Evolutionary conservation across 2,888 invertebrate genomes (phyloP), one percentile per base, ranked within the genome.

Genomic region (Drosophila neotestacea): DNA sequence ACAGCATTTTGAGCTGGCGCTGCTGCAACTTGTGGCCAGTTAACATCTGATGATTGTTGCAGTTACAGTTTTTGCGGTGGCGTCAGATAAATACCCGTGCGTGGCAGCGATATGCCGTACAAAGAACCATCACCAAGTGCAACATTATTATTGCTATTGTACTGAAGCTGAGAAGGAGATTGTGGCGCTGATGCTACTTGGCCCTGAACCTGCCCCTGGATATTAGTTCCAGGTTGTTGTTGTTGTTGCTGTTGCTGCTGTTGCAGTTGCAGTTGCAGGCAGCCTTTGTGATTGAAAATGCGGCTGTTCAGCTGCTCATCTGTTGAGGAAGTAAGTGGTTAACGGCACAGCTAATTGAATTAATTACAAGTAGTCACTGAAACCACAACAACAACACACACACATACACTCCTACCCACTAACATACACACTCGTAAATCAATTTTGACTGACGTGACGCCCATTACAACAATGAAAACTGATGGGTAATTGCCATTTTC

Each of bases 231-330:
- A 41, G 61, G 73, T 16, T 16, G 16, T 16, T 16, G 16, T 16
- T 16, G 16, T 77, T 59, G 73, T 38, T 47, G 77, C 16, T 82
- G 82, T 80, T 95, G 92, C 48, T 65, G 78, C 78, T 66, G 78
- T 41, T 62, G 62, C 34, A 66, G 66, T 34, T 51, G 46, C 81
- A 95, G 92, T 85, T 94, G 94, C 87, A 95, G 92, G 59, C 95
- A 95, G 81, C 93, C 95, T 93, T 95, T 95, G 93, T 95, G 95
- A 91, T 94, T 95, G 93, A 96, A 96, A 90, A 95, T 95, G 90
- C 94, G 95, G 81, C 95, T 95, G 74, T 93, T 93, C 70, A 93
- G 93, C 70, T 86, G 83, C 81, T 93, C 93, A 90, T 92, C 92
- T 89, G 78, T 66, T 66, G 70, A 74, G 77, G 79, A 77, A 77